A percentile compares a stretch with the other conserved stretches of the same genome.
phyloP scores from a whole-genome alignment of 2,888 invertebrate genomes.

The Microchrysa polita region DNA sequence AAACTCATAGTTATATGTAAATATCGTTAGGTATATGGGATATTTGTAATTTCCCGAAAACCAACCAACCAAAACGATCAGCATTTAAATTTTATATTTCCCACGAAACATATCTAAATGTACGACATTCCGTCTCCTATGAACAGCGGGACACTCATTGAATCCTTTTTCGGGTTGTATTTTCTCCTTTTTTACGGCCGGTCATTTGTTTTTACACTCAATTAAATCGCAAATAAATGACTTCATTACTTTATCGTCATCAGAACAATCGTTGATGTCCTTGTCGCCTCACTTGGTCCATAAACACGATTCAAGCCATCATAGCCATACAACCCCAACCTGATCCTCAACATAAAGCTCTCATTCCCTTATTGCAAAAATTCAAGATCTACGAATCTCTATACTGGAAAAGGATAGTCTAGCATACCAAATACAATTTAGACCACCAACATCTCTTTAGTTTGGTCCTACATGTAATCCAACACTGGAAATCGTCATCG shows the following conservation, averaged over 20 bases:
- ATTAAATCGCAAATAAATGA: conserved; percentile 44
- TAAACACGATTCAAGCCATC: not conserved
- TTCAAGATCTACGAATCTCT: not conserved
- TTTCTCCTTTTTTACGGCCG: conserved; percentile 25
- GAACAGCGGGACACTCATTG: too few relatives aligned
- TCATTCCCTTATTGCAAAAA: too few relatives aligned
- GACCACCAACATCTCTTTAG: not conserved
- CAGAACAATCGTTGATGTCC: not conserved
- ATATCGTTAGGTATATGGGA: too few relatives aligned
- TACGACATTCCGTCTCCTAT: too few relatives aligned
- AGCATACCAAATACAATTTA: not conserved
- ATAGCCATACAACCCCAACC: not conserved
- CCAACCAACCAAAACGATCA: too few relatives aligned
- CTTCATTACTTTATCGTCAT: conserved; percentile 44
- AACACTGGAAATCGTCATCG: too few relatives aligned
- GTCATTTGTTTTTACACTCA: conserved; percentile 38
- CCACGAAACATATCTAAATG: too few relatives aligned
- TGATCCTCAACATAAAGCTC: too few relatives aligned
- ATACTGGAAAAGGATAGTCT: not conserved
- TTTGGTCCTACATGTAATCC: not conserved
- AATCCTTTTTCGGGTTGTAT: not conserved
- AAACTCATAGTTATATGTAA: too few relatives aligned
- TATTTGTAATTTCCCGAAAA: too few relatives aligned
- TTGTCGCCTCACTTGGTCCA: not conserved
- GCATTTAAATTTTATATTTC: too few relatives aligned